Conservation (phyloP, 2,113 vertebrate species). For the Cichladusa arquata region DNA sequence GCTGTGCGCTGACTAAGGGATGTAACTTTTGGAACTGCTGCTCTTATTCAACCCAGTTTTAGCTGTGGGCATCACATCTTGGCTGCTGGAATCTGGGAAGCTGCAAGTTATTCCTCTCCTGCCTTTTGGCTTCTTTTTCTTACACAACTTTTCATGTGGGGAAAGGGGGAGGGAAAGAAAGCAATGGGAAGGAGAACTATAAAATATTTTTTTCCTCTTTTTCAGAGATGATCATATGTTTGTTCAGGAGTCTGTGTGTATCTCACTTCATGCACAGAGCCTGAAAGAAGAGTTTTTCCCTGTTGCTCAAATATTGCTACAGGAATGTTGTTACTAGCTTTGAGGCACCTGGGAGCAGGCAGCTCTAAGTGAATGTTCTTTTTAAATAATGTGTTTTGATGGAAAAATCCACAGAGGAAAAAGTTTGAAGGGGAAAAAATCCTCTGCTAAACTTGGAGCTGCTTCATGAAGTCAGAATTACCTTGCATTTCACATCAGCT, state of each 20-base stretch:
- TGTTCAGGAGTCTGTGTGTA: background rate
- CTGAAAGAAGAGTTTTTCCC: background rate
- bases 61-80: conserved; percentile 13
- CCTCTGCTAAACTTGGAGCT: conserved; percentile 11
- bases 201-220: background rate
- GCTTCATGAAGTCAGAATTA: conserved; percentile 33
- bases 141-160: background rate
- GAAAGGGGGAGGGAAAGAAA: background rate
- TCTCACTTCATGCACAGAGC: background rate
- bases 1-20: background rate
- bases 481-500: background rate
- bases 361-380: background rate
- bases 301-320: background rate
- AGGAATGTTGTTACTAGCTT: background rate
- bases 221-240: background rate
- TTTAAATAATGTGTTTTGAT: conserved; percentile 52
- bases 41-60: background rate
- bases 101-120: background rate
- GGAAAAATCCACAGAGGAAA: conserved; percentile 37
- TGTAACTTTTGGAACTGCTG: background rate
- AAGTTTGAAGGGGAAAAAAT: conserved; percentile 12
- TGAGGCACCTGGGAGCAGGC: conserved; percentile 14
- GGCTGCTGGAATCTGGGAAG: background rate
- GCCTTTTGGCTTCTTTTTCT: conserved; percentile 9
- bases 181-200: background rate